Conservation (phyloP, 30 jellyfish, hydroid and myxozoan genomes). For the Pelagia noctiluca region DNA sequence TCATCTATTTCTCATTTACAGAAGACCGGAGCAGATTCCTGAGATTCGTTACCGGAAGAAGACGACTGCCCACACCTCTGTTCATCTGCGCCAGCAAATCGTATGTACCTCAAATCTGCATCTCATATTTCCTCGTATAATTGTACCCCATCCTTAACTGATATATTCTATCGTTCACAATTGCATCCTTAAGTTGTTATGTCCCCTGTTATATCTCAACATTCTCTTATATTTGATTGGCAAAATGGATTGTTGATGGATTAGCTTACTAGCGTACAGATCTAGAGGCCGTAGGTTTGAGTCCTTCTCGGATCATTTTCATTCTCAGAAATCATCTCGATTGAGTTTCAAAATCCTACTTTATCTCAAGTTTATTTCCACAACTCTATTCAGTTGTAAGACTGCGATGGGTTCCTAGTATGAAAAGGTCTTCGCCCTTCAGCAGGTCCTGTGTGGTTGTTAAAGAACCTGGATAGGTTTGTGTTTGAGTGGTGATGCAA, state of each 20-base stretch:
- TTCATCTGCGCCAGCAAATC: constrained; percentile 79
- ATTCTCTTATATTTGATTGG: background rate
- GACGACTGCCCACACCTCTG: constrained; percentile 93
- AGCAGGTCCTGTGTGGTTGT: too few relatives aligned
- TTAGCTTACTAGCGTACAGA: background rate
- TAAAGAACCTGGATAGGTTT: too few relatives aligned
- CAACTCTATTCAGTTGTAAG: too few relatives aligned
- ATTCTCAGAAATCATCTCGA: too few relatives aligned
- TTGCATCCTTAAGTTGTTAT: background rate
- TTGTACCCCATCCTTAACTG: background rate
- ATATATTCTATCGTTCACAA: background rate
- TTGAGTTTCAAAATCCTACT: too few relatives aligned
- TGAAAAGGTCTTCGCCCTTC: too few relatives aligned
- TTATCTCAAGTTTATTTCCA: too few relatives aligned
- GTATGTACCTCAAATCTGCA: constrained; percentile 41
- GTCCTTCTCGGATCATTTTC: too few relatives aligned
- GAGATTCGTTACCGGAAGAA: constrained; percentile 90
- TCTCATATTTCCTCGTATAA: background rate
- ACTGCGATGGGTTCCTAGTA: too few relatives aligned
- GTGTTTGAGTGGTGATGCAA: too few relatives aligned
- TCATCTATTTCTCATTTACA: constrained; percentile 13
- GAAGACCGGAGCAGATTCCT: constrained; percentile 95
- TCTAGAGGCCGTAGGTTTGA: too few relatives aligned
- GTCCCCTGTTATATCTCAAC: background rate
- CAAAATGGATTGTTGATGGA: background rate